phyloP scores from a whole-genome alignment of 1,140 invertebrate species.

The Drosophila murphyi region DNA sequence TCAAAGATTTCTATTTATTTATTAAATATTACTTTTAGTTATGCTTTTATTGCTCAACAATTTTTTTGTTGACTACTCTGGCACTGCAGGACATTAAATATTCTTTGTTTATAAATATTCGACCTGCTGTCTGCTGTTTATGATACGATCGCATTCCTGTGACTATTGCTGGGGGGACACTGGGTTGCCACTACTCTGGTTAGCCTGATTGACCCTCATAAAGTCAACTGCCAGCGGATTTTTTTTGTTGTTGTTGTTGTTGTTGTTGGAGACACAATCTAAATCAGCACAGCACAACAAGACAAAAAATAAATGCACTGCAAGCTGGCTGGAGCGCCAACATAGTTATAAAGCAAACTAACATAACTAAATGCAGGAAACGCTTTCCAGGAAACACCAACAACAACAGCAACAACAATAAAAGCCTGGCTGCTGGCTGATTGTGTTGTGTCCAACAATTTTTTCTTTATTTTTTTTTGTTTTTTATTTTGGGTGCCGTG shows the following conservation, averaged over 20 bases:
- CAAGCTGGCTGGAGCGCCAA: conserved; percentile 42
- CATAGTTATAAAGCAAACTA: conserved; percentile 64
- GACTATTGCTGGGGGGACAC: neutral
- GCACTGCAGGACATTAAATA: neutral
- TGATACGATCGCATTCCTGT: conserved; percentile 38
- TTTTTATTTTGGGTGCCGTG: conserved; percentile 56
- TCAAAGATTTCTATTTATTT: too few species aligned
- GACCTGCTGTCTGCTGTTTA: conserved; percentile 1
- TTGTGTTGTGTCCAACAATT: conserved; percentile 75
- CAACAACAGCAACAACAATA: conserved; percentile 32
- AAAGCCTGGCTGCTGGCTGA: conserved; percentile 52
- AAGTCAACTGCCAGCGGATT: conserved; percentile 68
- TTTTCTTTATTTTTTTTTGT: conserved; percentile 33
- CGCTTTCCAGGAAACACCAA: conserved; percentile 76
- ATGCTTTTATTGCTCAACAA: too few species aligned
- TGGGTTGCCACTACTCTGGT: conserved; percentile 9
- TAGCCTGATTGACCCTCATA: conserved; percentile 78
- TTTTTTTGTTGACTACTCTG: neutral
- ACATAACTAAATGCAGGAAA: conserved; percentile 73
- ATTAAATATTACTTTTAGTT: neutral
- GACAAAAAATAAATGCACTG: conserved; percentile 18
- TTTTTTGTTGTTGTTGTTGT: conserved; percentile 7
- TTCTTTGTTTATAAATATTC: neutral
- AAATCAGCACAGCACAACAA: conserved; percentile 48
- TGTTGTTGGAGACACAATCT: conserved; percentile 47